phyloP scores from a whole-genome alignment of 2,797 vertebrate genomes.

The Melopsittacus undulatus region DNA sequence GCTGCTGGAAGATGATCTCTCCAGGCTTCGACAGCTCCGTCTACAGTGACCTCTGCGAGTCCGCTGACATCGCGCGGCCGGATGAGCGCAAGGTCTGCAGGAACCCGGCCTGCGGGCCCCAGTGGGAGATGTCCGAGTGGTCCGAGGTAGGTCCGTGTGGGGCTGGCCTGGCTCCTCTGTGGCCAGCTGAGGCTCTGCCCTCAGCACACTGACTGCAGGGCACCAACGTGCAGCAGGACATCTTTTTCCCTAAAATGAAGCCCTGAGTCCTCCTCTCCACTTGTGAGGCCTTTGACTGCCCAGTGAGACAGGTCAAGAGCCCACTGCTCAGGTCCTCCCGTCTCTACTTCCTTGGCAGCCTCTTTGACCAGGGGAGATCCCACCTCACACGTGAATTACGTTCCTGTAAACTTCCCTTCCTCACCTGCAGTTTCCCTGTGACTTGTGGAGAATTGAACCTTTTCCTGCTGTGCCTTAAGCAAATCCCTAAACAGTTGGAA shows the following conservation, averaged over 20 bases:
- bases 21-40: constrained; percentile 97
- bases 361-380: background rate
- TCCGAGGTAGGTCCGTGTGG: constrained; percentile 80
- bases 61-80: constrained; percentile 88
- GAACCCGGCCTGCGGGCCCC: constrained; percentile 92
- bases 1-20: constrained; percentile 98
- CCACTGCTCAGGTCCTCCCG: fast-evolving
- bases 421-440: background rate
- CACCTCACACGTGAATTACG: fast-evolving
- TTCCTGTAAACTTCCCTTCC: background rate
- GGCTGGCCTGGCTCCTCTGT: fast-evolving
- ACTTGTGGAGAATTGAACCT: background rate
- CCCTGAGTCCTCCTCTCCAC: background rate
- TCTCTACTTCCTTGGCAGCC: background rate
- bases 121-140: constrained; percentile 99
- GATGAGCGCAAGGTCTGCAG: constrained; percentile 90
- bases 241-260: background rate
- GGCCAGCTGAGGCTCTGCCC: background rate
- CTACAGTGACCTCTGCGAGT: constrained; percentile 93
- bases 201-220: fast-evolving
- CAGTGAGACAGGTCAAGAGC: background rate
- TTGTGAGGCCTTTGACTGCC: background rate
- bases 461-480: background rate
- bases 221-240: fast-evolving
- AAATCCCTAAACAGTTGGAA: background rate